Conservation (phyloP, 2,113 vertebrate species). For the Tetrao urogallus region DNA sequence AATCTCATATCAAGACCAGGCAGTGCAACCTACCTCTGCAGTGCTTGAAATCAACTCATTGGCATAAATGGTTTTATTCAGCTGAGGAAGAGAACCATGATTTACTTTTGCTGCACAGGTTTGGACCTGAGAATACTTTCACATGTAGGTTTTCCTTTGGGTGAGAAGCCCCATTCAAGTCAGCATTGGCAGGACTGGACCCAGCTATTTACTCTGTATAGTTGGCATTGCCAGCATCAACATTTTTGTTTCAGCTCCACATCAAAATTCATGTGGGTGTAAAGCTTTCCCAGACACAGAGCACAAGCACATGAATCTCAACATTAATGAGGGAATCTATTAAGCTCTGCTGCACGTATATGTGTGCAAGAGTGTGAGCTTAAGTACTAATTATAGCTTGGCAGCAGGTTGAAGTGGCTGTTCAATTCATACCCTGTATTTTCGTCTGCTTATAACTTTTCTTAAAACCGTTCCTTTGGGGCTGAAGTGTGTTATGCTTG, state of each 20-base stretch:
- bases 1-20: background rate
- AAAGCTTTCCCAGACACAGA: slow-evolving; percentile 63
- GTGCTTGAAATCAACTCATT: background rate
- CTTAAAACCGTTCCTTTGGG: slow-evolving; percentile 38
- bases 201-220: slow-evolving; percentile 58
- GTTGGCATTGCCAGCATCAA: slow-evolving; percentile 61
- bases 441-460: slow-evolving; percentile 6
- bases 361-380: slow-evolving; percentile 30
- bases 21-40: background rate
- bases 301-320: slow-evolving; percentile 51
- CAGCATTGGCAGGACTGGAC: slow-evolving; percentile 49
- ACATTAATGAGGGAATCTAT: slow-evolving; percentile 57
- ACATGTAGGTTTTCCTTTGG: slow-evolving; percentile 43
- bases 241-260: slow-evolving; percentile 69
- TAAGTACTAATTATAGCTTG: slow-evolving; percentile 26
- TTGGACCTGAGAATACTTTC: slow-evolving; percentile 10
- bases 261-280: slow-evolving; percentile 71
- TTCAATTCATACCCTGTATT: slow-evolving; percentile 4
- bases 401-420: slow-evolving; percentile 14
- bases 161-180: slow-evolving; percentile 61
- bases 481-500: background rate
- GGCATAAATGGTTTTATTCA: slow-evolving; percentile 1
- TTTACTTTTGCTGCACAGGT: slow-evolving; percentile 12
- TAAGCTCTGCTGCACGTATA: slow-evolving; percentile 48
- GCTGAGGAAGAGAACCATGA: background rate